A percentile compares a stretch with the other conserved stretches of the same genome.
These are phyloP conservation scores for Philonicus albiceps DNA, from an alignment of 2,888 invertebrate species.

Conservation along the genomic window DNA sequence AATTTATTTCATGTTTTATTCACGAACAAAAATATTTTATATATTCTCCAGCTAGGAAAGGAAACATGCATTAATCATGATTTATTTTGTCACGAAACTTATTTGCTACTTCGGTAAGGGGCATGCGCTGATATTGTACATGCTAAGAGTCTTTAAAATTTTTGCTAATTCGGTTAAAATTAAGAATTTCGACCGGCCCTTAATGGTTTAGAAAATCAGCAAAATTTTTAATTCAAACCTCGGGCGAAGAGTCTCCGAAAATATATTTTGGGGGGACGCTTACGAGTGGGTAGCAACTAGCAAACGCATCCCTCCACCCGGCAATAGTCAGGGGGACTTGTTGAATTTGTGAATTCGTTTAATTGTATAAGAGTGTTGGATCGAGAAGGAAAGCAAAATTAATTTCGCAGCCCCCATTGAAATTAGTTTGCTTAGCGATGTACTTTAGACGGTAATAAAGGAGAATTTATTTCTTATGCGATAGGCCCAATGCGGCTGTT, in stretches of 20 bases:
- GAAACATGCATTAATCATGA: slow-evolving; percentile 30
- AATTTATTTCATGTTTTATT: slow-evolving; percentile 37
- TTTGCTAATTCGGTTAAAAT: slow-evolving; percentile 23
- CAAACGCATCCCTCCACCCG: background rate
- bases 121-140: background rate
- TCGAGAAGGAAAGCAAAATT: background rate
- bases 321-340: background rate
- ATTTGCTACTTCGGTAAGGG: background rate
- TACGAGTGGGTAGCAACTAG: background rate
- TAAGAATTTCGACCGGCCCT: background rate
- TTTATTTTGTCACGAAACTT: slow-evolving; percentile 31
- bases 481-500: background rate
- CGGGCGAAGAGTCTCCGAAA: background rate
- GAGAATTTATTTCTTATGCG: background rate
- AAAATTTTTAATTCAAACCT: slow-evolving; percentile 27
- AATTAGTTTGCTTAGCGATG: slow-evolving; percentile 4
- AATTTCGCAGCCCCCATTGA: background rate
- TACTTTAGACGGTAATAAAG: background rate
- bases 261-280: background rate
- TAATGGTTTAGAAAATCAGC: slow-evolving; percentile 26
- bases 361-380: background rate
- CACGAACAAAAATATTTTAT: slow-evolving; percentile 21
- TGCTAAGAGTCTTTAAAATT: background rate
- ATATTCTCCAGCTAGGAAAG: background rate
- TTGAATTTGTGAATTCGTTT: background rate